Evolutionary conservation across 2,888 invertebrate species (phyloP), one percentile per base, ranked within the genome.

Genomic region (Eupithecia abbreviata): DNA sequence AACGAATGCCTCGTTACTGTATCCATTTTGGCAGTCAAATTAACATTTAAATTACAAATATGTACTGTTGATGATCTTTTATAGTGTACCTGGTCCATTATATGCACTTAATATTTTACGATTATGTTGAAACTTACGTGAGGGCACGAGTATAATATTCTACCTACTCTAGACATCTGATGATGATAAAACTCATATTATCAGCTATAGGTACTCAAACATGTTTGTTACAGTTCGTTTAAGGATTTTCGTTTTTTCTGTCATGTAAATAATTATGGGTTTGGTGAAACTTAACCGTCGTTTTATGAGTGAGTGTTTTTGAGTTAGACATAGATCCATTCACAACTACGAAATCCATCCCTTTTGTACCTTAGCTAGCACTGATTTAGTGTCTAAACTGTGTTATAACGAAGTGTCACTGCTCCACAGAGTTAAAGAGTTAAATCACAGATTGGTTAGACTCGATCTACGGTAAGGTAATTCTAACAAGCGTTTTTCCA

Each of bases 41-140:
- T 79, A 80, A 77, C 80, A 80, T 81, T 79, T 75, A 77, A 75
- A 79, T 76, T 72, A 79, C 74, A 71, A 68, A 41, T 74, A 58
- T 78, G 68, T 79, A 70, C 72, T 47, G 45, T 30, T 43, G 43
- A 68, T 77, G 71, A 13, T 71, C 58, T 71, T 41, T 12, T 42
- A 72, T 73, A 43, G 43, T 70, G 71, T 68, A 74, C 30, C 45
- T 71, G 71, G 15, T 41, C 30, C 13, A 41, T 66, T 15, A 41
- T 66, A 66, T 62, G 62, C 42, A 66, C 15, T 66, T 66, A 42
- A 41, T 66, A 66, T 66, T 66, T 66, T 66, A 42, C 42, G 66
- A 66, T 66, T 42, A 66, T 66, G 66, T 66, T 66, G 66, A 66
- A 66, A 66, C 30, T 18, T 30, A 58, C 42, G 66, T 66, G 66